phyloP scores from a whole-genome alignment of 2,113 vertebrate genomes.

The Phoenicopterus ruber region DNA sequence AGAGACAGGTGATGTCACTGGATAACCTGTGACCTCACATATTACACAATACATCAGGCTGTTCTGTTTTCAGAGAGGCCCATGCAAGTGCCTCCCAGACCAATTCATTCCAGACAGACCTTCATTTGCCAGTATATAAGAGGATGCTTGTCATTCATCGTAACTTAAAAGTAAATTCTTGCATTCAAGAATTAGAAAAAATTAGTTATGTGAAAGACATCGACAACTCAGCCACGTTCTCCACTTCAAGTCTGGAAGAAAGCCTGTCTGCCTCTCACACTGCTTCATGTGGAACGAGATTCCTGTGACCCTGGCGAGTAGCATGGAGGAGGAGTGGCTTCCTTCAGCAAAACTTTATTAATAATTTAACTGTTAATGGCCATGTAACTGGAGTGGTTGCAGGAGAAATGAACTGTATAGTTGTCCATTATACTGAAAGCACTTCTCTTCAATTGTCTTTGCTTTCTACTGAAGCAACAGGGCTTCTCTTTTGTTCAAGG shows the following conservation, averaged over 20 bases:
- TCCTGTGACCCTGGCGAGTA: background rate
- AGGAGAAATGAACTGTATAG: background rate
- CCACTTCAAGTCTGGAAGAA: background rate
- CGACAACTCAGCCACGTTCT: accelerated
- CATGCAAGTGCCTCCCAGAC: background rate
- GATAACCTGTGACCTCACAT: background rate
- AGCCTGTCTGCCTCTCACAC: background rate
- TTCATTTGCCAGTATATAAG: background rate
- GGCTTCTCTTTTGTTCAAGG: background rate
- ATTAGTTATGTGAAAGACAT: background rate
- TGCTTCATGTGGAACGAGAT: background rate
- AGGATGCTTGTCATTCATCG: background rate
- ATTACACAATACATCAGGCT: background rate
- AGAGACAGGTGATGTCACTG: background rate
- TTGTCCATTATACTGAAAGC: background rate
- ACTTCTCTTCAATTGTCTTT: background rate
- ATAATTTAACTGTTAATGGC: constrained; percentile 66
- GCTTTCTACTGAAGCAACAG: background rate
- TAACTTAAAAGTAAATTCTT: background rate
- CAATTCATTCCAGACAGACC: background rate
- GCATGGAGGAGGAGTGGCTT: background rate
- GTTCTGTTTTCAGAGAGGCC: background rate
- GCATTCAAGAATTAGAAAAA: background rate
- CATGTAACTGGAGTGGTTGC: constrained; percentile 31
- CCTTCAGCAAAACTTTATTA: constrained; percentile 31